Conservation (phyloP, 2,797 vertebrate genomes). For the Phrynocephalus guinanensis region DNA sequence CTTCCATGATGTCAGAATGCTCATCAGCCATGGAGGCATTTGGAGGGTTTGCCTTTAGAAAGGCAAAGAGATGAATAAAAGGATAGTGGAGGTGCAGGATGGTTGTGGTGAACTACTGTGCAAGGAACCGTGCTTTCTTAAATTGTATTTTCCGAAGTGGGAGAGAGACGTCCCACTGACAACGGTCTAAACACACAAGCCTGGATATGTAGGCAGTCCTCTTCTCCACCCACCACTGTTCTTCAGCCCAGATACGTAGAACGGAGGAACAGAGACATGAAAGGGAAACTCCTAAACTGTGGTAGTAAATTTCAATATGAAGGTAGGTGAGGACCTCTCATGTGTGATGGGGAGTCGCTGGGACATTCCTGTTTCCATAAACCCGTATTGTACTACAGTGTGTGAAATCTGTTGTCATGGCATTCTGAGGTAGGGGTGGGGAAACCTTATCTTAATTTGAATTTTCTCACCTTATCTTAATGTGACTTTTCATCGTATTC, state of each 20-base stretch:
- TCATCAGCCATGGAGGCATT: background rate
- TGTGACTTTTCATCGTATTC: background rate
- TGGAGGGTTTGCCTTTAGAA: background rate
- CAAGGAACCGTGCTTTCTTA: background rate
- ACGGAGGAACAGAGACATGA: background rate
- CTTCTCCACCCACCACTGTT: too few relatives aligned
- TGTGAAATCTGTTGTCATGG: background rate
- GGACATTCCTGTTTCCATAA: background rate
- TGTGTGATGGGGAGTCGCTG: background rate
- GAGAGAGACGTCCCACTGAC: background rate
- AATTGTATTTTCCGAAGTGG: background rate
- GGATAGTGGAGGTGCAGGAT: background rate
- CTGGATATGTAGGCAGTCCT: background rate
- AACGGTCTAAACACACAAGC: background rate
- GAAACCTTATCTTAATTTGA: background rate
- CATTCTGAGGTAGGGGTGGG: background rate
- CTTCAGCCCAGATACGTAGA: too few relatives aligned
- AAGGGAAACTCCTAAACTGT: background rate
- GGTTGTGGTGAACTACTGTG: background rate
- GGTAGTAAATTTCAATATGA: background rate
- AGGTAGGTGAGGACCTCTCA: background rate
- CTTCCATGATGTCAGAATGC: background rate
- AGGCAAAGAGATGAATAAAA: background rate
- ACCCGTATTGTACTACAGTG: background rate
- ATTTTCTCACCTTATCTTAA: background rate